Evolutionary conservation across 2,113 vertebrate species (phyloP), one percentile per base, ranked within the genome.

Genomic region (Tyrannus savana): DNA sequence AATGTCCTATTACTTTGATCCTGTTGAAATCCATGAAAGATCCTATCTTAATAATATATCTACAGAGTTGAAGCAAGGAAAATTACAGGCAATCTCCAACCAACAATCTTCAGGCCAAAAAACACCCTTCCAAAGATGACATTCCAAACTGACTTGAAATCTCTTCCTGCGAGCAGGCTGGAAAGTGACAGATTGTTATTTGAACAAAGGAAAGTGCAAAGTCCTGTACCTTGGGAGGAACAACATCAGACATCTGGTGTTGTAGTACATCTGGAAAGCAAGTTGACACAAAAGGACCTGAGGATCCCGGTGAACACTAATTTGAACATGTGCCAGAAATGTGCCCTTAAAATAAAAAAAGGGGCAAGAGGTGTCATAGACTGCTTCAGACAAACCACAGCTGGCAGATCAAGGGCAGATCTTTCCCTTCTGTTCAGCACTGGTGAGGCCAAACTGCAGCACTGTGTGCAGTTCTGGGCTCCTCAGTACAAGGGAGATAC

Each of bases 301-400:
- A 82, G 24, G 14, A 6, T 39, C 8, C 33, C 23, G 27, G 33
- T 28, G 42, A 66, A 59, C 1, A 0, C 2, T 16, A 23, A 33
- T 10, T 50, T 27, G 4, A 44, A 37, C 15, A 24, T 14, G 52
- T 81, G 19, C 27, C 28, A 67, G 52, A 52, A 59, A 67, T 3
- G 2, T 19, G 11, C 5, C 18, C 31, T 37, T 33, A 12, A 15
- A 33, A 12, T 4, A 37, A 5, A 37, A 49, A 53, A 60, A 59
- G 59, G 12, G 7, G 3, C 12, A n/a, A 24, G 9, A 0, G 0
- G 7, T 27, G 28, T 49, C 4, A 5, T 31, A 39, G 39, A 15
- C 7, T 74, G 28, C n/a, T 22, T 49, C 21, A 44, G n/a, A 49
- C 24, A 59, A 52, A 79, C 8, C 12, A 60, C 9, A 22, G 7